A percentile compares a stretch with the other conserved stretches of the same genome.
Evolutionary conservation across 1,140 invertebrate genomes (phyloP).

Genomic region (Chironomus striatipennis): DNA sequence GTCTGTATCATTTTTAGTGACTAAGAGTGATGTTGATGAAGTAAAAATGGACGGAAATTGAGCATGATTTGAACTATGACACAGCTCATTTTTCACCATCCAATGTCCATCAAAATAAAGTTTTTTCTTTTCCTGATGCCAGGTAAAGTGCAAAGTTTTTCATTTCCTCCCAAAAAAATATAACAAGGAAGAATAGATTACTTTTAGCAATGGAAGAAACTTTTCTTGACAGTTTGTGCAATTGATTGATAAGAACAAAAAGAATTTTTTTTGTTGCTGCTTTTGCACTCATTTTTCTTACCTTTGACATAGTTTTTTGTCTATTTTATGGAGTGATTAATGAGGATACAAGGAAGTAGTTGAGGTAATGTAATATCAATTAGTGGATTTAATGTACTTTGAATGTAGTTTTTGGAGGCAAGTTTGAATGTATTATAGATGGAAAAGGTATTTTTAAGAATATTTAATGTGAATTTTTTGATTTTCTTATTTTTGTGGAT

Average conservation of each 20-base stretch:
- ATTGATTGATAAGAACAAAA: conserved; percentile 3
- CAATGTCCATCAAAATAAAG: neutral
- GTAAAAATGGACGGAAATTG: neutral
- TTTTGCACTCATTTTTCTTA: neutral
- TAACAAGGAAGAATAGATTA: neutral
- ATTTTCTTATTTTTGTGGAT: no score
- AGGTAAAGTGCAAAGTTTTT: neutral
- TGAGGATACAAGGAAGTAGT: neutral
- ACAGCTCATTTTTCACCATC: neutral
- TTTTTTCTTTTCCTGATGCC: neutral
- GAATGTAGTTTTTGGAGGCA: neutral
- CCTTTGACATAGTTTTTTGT: conserved; percentile 5
- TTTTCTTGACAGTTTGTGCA: neutral
- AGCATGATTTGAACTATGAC: conserved; percentile 12
- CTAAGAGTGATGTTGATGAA: neutral
- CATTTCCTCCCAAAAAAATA: neutral
- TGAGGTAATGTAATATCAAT: neutral
- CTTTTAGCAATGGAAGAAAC: neutral
- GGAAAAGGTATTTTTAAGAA: no score
- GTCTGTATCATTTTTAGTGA: neutral
- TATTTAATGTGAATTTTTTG: no score
- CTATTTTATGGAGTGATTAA: neutral
- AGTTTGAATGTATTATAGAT: no score
- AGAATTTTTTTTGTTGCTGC: neutral
- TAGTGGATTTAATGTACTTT: conserved; percentile 4